A percentile compares a stretch with the other conserved stretches of the same genome.
Evolutionary conservation across 2,113 vertebrate species (phyloP).

Genomic region (Passer domesticus): DNA sequence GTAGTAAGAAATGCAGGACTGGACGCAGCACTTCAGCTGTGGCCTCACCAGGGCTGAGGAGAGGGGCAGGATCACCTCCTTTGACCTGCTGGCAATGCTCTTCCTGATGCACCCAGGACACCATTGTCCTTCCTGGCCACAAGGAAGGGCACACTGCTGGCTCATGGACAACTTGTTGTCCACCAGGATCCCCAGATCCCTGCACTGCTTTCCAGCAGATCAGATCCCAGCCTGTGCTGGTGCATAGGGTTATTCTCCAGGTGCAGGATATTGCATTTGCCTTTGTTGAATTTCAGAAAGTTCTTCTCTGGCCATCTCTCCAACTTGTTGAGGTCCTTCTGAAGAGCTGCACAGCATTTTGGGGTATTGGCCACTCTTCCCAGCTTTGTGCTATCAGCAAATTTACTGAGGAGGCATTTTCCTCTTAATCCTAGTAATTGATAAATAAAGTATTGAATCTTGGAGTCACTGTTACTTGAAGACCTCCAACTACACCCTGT

Average conservation of each 20-base stretch:
- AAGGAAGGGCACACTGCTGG: not conserved
- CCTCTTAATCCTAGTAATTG: not conserved
- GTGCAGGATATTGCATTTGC: not conserved
- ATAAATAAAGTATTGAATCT: not conserved
- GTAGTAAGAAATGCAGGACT: not conserved
- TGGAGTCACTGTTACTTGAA: not conserved
- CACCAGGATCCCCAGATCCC: too few species aligned
- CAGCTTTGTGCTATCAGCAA: not conserved
- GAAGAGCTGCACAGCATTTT: not conserved
- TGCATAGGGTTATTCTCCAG: not conserved
- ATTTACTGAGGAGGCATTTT: not conserved
- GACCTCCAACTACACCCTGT: not conserved
- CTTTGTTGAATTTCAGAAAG: not conserved
- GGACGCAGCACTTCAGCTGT: not conserved
- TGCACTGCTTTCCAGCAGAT: not conserved
- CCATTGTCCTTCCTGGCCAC: not conserved
- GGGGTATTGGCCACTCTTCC: not conserved
- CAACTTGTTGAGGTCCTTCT: not conserved
- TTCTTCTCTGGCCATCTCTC: not conserved
- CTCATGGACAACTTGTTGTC: not conserved
- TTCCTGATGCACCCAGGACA: not conserved
- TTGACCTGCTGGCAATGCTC: not conserved
- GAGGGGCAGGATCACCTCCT: not conserved
- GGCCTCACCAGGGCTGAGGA: not conserved
- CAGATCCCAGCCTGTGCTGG: not conserved